Conservation (phyloP, 2,888 invertebrate species). For the Lasioglossum lativentre region DNA sequence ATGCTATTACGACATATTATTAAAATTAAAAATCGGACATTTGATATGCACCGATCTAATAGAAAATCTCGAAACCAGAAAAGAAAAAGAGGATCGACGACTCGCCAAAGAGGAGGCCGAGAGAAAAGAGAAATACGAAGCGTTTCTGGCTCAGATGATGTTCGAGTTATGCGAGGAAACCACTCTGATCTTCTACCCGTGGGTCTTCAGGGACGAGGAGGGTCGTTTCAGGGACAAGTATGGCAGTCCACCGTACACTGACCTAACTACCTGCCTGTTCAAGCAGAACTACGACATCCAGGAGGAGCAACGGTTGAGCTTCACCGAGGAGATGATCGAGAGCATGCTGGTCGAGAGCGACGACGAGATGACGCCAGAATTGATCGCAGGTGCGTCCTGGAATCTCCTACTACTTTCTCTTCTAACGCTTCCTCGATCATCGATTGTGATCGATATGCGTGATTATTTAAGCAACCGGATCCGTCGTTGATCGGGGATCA, state of each 20-base stretch:
- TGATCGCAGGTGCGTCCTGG: conserved; percentile 67
- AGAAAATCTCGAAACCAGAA: conserved; percentile 59
- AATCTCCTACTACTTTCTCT: neutral
- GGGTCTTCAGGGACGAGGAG: conserved; percentile 76
- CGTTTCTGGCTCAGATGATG: conserved; percentile 76
- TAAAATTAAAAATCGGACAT: too few relatives aligned
- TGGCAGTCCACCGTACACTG: conserved; percentile 74
- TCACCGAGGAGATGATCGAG: conserved; percentile 71
- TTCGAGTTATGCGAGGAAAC: conserved; percentile 78
- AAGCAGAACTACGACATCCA: conserved; percentile 76
- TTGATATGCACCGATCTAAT: neutral
- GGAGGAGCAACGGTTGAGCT: conserved; percentile 73
- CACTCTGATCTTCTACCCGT: conserved; percentile 76
- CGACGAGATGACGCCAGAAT: conserved; percentile 75
- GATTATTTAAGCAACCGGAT: too few relatives aligned
- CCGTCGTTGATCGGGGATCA: neutral
- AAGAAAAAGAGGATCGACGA: conserved; percentile 60
- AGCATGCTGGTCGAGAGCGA: conserved; percentile 76
- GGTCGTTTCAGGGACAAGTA: conserved; percentile 73
- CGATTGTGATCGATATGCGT: neutral
- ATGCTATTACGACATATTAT: too few relatives aligned
- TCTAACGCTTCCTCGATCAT: neutral
- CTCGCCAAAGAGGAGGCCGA: conserved; percentile 69
- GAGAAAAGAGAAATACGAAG: conserved; percentile 72
- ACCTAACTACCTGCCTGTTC: conserved; percentile 74